Percentiles rank a stretch among this genome's conserved stretches.
Conservation (phyloP, 2,113 vertebrate species). For the Carassius carassius region DNA sequence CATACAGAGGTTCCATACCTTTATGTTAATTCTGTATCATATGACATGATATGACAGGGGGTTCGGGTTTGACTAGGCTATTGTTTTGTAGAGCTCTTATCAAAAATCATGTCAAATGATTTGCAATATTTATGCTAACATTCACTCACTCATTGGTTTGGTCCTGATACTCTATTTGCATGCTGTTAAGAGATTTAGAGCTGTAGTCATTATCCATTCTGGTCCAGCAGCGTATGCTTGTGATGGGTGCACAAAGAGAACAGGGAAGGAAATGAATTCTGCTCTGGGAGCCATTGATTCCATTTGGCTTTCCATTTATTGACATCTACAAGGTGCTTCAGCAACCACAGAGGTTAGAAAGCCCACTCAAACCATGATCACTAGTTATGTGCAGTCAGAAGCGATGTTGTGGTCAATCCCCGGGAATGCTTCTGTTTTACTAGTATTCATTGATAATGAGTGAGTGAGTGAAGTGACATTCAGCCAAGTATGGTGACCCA, state of each 20-base stretch:
- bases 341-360: neutral
- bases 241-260: neutral
- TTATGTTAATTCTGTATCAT: neutral
- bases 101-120: neutral
- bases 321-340: neutral
- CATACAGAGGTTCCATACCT: neutral
- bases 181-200: neutral
- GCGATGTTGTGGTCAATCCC: neutral
- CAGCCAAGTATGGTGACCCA: no score
- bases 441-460: neutral
- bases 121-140: neutral
- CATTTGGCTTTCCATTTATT: neutral
- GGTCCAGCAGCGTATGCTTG: conserved; percentile 15
- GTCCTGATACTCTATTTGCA: neutral
- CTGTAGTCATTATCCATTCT: conserved; percentile 13
- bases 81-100: neutral
- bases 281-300: neutral
- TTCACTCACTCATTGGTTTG: neutral
- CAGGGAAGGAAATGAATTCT: conserved; percentile 26
- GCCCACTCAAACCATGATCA: neutral
- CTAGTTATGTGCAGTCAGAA: neutral
- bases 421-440: neutral
- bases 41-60: neutral
- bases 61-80: neutral
- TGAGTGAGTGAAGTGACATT: no score